A percentile compares a stretch with the other conserved stretches of the same genome.
Conservation (phyloP, 2,113 vertebrate species). For the Opisthocomus hoazin region DNA sequence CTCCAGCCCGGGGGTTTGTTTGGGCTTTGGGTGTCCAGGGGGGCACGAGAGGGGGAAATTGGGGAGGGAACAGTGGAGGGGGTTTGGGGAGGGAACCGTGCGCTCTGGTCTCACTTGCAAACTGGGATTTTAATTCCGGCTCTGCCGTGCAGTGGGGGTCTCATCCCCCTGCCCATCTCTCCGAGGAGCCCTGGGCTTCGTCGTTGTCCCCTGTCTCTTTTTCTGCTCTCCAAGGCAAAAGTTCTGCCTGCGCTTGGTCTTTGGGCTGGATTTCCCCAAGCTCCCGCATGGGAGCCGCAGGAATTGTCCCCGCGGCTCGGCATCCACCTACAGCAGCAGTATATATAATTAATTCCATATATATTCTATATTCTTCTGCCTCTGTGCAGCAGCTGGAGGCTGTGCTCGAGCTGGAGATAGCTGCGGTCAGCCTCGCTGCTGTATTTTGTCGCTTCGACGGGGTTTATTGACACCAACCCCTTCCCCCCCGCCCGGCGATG, state of each 20-base stretch:
- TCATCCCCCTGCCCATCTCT: neutral
- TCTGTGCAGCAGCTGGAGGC: neutral
- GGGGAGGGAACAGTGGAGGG: too few relatives aligned
- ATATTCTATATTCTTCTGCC: too few relatives aligned
- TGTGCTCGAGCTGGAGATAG: neutral
- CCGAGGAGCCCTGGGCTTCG: neutral
- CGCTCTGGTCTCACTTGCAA: neutral
- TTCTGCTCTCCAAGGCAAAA: neutral
- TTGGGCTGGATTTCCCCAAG: neutral
- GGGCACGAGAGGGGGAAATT: too few relatives aligned
- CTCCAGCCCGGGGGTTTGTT: too few relatives aligned
- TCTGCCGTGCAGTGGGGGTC: neutral
- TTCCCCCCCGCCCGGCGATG: neutral
- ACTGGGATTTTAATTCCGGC: neutral
- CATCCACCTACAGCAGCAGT: too few relatives aligned
- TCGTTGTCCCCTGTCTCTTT: rapidly evolving
- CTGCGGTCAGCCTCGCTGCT: neutral
- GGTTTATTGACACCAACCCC: neutral
- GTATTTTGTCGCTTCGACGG: neutral
- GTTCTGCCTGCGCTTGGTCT: neutral
- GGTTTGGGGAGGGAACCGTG: neutral
- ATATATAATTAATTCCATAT: too few relatives aligned
- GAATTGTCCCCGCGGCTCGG: neutral
- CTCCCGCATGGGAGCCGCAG: neutral
- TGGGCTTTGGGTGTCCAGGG: neutral